These are phyloP conservation scores for Acestrorhynchus altus DNA, from an alignment of 2,797 vertebrate species.

Conservation along the genomic window DNA sequence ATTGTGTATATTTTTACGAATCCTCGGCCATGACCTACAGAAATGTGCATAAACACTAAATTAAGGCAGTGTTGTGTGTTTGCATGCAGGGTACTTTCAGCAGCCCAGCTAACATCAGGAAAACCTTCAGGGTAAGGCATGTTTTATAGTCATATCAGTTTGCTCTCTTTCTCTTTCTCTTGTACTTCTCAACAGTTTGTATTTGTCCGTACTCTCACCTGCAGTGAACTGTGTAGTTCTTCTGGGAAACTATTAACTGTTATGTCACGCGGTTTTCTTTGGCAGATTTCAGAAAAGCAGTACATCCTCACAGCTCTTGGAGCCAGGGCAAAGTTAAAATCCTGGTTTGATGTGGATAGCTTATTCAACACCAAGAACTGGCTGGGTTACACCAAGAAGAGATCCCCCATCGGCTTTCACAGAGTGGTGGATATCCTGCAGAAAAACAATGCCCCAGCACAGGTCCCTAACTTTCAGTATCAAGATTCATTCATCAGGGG, in stretches of 20 bases:
- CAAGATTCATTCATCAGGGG: slow-evolving; percentile 12
- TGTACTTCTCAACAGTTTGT: not conserved
- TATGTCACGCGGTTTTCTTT: slow-evolving; percentile 5
- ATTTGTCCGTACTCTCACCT: not conserved
- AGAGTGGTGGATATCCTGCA: slow-evolving; percentile 93
- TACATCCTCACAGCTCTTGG: slow-evolving; percentile 89
- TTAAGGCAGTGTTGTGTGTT: not conserved
- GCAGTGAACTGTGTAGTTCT: not conserved
- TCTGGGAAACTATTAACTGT: not conserved
- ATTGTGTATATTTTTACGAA: not conserved
- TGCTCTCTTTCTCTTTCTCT: not conserved
- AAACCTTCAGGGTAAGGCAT: slow-evolving; percentile 89
- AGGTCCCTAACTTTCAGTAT: slow-evolving; percentile 70
- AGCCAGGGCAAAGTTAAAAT: slow-evolving; percentile 90
- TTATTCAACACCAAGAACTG: slow-evolving; percentile 93
- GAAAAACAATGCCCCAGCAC: slow-evolving; percentile 89
- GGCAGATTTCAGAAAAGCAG: slow-evolving; percentile 93
- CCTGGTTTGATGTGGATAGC: slow-evolving; percentile 92
- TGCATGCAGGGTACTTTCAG: slow-evolving; percentile 86
- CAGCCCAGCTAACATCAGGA: slow-evolving; percentile 91
- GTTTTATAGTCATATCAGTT: not conserved
- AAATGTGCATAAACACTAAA: not conserved
- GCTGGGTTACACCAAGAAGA: slow-evolving; percentile 93
- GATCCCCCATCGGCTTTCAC: slow-evolving; percentile 90
- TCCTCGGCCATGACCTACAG: not conserved